phyloP scores from a whole-genome alignment of 2,113 vertebrate species.

The Tor tambroides region DNA sequence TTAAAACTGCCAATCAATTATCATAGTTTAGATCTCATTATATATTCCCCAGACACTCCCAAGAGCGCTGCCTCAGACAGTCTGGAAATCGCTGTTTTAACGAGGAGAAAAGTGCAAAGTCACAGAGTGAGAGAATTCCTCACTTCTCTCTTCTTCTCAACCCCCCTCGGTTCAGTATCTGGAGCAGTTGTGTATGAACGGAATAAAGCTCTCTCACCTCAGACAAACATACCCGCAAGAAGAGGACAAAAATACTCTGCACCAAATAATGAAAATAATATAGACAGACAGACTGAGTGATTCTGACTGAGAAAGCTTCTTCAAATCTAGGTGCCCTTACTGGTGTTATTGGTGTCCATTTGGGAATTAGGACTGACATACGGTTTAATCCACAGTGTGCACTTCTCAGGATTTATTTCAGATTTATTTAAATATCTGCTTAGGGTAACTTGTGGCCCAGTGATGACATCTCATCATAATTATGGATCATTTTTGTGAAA shows the following conservation, averaged over 20 bases:
- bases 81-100: slow-evolving; percentile 50
- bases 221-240: background rate
- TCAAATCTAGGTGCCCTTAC: background rate
- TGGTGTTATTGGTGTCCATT: background rate
- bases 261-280: background rate
- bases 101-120: slow-evolving; percentile 50
- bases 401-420: background rate
- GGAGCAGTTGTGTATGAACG: slow-evolving; percentile 5
- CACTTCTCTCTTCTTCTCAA: background rate
- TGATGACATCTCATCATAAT: background rate
- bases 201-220: slow-evolving; percentile 11
- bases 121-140: slow-evolving; percentile 31
- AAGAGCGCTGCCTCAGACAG: slow-evolving; percentile 28
- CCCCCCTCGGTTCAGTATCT: slow-evolving; percentile 15
- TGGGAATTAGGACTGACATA: background rate
- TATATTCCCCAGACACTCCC: slow-evolving; percentile 66
- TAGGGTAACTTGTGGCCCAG: background rate
- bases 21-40: slow-evolving; percentile 67
- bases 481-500: background rate
- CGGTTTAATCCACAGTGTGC: background rate
- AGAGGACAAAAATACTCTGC: slow-evolving; percentile 19
- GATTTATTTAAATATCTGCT: background rate
- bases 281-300: background rate
- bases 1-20: slow-evolving; percentile 69
- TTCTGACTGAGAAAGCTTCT: background rate